These are phyloP conservation scores for Ammospiza nelsoni DNA, from an alignment of 2,113 vertebrate genomes.

Conservation along the genomic window DNA sequence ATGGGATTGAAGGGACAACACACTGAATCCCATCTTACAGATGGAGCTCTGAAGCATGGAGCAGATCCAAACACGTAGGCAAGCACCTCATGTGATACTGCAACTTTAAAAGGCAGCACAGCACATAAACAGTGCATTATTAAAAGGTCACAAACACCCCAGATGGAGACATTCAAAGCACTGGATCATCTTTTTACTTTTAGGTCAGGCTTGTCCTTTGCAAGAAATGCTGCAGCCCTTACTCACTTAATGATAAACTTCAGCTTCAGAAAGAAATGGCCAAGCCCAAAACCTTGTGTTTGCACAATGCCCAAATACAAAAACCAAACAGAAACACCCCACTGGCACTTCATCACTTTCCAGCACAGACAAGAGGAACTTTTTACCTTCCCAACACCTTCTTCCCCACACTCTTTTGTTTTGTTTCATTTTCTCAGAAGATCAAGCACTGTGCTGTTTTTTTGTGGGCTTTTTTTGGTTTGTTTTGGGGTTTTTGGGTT, in stretches of 20 bases:
- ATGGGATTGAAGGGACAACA: neutral
- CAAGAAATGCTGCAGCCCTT: neutral
- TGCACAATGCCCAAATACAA: neutral
- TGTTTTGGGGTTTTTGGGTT: too few species aligned
- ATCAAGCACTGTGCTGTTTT: fast-evolving
- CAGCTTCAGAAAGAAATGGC: neutral
- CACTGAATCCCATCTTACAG: neutral
- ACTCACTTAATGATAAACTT: neutral
- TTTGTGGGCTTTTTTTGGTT: too few species aligned
- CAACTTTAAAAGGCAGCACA: slow-evolving; percentile 1
- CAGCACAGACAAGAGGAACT: neutral
- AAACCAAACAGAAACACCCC: neutral
- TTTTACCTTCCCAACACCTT: neutral
- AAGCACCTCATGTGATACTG: neutral
- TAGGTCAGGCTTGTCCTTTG: neutral
- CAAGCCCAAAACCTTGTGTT: neutral
- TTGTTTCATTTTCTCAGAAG: neutral
- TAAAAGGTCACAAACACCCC: neutral
- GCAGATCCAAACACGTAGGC: neutral
- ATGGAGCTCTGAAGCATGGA: neutral
- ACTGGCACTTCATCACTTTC: neutral
- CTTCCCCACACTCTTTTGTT: neutral
- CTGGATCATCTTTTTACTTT: neutral
- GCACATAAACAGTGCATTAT: neutral
- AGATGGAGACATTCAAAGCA: neutral